Percentiles rank a stretch among this genome's conserved stretches.
phyloP scores from a whole-genome alignment of 1,140 invertebrate species.

The Procambarus clarkii region DNA sequence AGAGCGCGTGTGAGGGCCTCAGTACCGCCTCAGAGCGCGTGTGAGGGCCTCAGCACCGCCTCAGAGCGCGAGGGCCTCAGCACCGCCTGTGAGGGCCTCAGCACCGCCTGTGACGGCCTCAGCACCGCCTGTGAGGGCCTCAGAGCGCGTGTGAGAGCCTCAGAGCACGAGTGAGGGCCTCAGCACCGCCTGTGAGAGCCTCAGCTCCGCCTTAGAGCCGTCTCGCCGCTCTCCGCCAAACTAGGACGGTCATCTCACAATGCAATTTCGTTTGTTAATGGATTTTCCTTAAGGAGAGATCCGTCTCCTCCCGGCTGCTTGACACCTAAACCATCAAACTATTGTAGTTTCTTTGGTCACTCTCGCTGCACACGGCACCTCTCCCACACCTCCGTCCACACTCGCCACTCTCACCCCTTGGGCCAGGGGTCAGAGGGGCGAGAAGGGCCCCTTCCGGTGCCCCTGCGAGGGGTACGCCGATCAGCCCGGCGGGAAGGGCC shows the following conservation, averaged over 20 bases:
- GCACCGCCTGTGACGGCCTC: too few relatives aligned
- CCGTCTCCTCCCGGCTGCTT: constrained; percentile 44
- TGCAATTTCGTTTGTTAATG: constrained; percentile 67
- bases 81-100: too few relatives aligned
- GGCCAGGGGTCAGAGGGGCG: constrained; percentile 9
- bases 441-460: background rate
- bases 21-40: too few relatives aligned
- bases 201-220: too few relatives aligned
- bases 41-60: too few relatives aligned
- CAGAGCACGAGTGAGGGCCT: too few relatives aligned
- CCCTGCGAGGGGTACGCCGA: constrained; percentile 12
- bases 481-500: background rate
- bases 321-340: constrained; percentile 71
- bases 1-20: too few relatives aligned
- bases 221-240: background rate
- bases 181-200: too few relatives aligned
- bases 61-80: too few relatives aligned
- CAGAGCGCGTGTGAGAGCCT: too few relatives aligned
- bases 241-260: constrained; percentile 39
- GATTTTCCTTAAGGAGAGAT: constrained; percentile 63
- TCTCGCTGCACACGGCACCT: background rate
- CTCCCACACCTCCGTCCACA: background rate
- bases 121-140: too few relatives aligned
- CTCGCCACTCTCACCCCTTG: background rate
- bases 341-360: constrained; percentile 65